Evolutionary conservation across 2,113 vertebrate genomes (phyloP).

Genomic region (Sprattus sprattus): DNA sequence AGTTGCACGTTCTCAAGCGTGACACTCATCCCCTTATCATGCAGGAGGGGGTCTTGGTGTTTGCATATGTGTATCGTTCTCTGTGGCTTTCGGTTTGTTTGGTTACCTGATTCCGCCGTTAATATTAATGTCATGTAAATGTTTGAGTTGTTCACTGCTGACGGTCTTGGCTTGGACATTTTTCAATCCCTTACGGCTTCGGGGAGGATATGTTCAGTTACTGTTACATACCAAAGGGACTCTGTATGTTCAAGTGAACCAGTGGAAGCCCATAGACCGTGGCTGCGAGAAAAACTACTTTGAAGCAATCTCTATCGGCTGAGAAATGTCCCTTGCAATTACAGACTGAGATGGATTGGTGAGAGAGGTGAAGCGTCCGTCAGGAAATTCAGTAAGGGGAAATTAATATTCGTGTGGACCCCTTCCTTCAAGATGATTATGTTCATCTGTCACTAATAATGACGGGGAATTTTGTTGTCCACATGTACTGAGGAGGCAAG

Average conservation of each 20-base stretch:
- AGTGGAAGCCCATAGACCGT: background rate
- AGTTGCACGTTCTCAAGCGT: background rate
- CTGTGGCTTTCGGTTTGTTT: background rate
- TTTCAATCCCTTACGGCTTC: background rate
- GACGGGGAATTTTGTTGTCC: constrained; percentile 20
- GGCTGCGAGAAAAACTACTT: background rate
- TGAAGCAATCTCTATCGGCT: background rate
- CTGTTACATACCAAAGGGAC: background rate
- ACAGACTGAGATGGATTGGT: background rate
- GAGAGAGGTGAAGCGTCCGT: background rate
- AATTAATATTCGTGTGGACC: background rate
- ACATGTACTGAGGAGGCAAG: constrained; percentile 20
- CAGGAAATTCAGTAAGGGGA: constrained; percentile 7
- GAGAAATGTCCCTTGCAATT: constrained; percentile 1
- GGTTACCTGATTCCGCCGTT: background rate
- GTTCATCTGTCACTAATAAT: constrained; percentile 16
- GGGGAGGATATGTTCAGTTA: background rate
- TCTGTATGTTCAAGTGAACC: background rate
- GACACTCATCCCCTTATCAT: background rate
- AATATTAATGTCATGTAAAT: constrained; percentile 20
- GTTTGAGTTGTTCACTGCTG: background rate
- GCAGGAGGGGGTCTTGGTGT: background rate
- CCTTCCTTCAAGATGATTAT: background rate
- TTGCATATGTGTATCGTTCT: constrained; percentile 4
- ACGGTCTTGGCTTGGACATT: background rate